Percentiles rank a stretch among this genome's conserved stretches.
These are phyloP conservation scores for Telmatochromis sp. DNA, from an alignment of 2,113 vertebrate genomes.

Conservation along the genomic window DNA sequence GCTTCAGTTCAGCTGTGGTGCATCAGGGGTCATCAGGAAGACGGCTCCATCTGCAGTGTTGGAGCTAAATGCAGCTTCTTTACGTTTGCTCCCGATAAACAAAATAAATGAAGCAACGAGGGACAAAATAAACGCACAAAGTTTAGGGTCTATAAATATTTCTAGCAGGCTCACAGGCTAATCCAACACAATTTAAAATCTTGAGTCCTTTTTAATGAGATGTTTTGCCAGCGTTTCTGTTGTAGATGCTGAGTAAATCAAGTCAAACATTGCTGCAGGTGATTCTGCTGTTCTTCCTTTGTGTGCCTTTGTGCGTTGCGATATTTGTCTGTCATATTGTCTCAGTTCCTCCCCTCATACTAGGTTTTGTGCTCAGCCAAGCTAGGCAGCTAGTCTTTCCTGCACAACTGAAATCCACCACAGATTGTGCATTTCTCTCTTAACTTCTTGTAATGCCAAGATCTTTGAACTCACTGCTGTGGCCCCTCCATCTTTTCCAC, in stretches of 20 bases:
- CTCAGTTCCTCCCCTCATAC: not conserved
- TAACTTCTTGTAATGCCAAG: slow-evolving; percentile 12
- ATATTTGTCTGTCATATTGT: not conserved
- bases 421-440: slow-evolving; percentile 43
- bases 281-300: not conserved
- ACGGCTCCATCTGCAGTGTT: not conserved
- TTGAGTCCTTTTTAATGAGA: not conserved
- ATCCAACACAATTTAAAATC: not conserved
- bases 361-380: not conserved
- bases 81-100: not conserved
- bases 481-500: not conserved
- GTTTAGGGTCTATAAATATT: not conserved
- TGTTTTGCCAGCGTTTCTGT: not conserved
- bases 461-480: slow-evolving; percentile 23
- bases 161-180: not conserved
- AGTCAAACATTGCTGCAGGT: not conserved
- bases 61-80: not conserved
- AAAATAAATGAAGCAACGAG: not conserved
- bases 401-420: slow-evolving; percentile 11
- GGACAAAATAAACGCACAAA: not conserved
- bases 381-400: not conserved
- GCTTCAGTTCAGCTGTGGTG: not conserved
- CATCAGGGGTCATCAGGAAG: not conserved
- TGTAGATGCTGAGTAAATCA: not conserved
- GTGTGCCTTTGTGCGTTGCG: not conserved